Base-by-base conservation (phyloP, 2,797 vertebrate species). In the Pseudochaenichthys georgianus region DNA sequence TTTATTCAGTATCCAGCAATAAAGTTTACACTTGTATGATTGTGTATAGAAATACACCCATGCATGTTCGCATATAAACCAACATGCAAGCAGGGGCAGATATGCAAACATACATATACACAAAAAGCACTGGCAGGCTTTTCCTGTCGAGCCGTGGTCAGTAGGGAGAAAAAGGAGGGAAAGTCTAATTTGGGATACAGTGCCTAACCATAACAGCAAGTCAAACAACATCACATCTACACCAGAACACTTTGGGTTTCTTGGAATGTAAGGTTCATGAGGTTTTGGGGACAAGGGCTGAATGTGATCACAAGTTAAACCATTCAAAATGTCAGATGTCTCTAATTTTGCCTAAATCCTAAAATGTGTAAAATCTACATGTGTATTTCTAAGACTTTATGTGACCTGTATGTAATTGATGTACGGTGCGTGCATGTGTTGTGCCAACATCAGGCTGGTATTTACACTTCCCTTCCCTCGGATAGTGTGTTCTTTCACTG, bases 401-500 rank as follows among this genome's bases (percentile, higher is more conserved):
- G 31, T 45, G 58, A 62, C 61, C 28, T 46, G 34, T 73, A 75
- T 81, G 72, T 46, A 75, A 70, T 48, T 75, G 60, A 82, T 83
- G 74, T 79, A 81, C 28, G 55, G 43, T 70, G 67, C 17, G 19
- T 71, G 73, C 55, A 60, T 77, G 85, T 81, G 84, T 88, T 89
- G 75, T 93, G 89, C 82, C 88, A 94, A 91, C 88, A 91, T 77
- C 64, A 69, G 82, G 62, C 78, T 84, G 77, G 77, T 94, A 91
- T 94, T 93, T 93, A 92, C 89, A 88, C 89, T 89, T 75, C 84
- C 86, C 72, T 76, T 88, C 78, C 70, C 84, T 75, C 62, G 70
- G 81, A 93, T 89, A 94, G 82, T 86, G 75, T 57, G 69, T 88
- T 87, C 93, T 91, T 93, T 93, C 88, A 90, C 80, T 79, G 65